These are phyloP conservation scores for Leptodactylus fuscus DNA, from an alignment of 2,113 vertebrate species.

Conservation along the genomic window DNA sequence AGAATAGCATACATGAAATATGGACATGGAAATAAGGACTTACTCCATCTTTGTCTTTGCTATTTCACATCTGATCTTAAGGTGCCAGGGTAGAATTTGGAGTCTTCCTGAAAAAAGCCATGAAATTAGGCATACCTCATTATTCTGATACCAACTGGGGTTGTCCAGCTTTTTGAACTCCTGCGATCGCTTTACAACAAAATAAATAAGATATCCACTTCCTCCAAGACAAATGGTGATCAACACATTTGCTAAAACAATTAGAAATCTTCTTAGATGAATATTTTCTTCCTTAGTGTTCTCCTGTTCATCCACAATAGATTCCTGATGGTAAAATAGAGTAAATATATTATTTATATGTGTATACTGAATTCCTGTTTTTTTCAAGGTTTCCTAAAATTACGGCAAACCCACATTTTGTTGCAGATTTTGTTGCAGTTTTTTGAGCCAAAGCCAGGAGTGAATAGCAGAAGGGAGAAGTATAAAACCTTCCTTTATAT, in stretches of 20 bases:
- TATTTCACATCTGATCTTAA: neutral
- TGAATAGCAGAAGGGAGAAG: too few relatives aligned
- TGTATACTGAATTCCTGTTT: too few relatives aligned
- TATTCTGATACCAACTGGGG: conserved; percentile 91
- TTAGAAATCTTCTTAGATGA: conserved; percentile 90
- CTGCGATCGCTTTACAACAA: conserved; percentile 93
- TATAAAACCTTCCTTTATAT: too few relatives aligned
- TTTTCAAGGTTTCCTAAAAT: too few relatives aligned
- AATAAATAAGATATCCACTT: conserved; percentile 97
- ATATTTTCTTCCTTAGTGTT: conserved; percentile 96
- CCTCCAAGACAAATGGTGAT: conserved; percentile 90
- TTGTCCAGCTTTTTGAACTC: conserved; percentile 85
- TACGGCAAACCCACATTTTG: too few relatives aligned
- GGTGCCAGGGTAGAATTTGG: neutral
- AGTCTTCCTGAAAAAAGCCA: neutral
- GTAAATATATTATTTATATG: too few relatives aligned
- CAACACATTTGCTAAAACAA: conserved; percentile 89
- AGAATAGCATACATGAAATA: too few relatives aligned
- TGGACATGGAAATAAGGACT: too few relatives aligned
- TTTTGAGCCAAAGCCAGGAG: too few relatives aligned
- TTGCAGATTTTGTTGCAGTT: too few relatives aligned
- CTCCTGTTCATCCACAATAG: conserved; percentile 96
- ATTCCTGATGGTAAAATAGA: conserved; percentile 79
- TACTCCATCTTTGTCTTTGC: neutral
- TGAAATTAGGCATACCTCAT: conserved; percentile 79